Base-by-base conservation (phyloP, 1,140 invertebrate genomes). In the Propsilocerus akamusi region DNA sequence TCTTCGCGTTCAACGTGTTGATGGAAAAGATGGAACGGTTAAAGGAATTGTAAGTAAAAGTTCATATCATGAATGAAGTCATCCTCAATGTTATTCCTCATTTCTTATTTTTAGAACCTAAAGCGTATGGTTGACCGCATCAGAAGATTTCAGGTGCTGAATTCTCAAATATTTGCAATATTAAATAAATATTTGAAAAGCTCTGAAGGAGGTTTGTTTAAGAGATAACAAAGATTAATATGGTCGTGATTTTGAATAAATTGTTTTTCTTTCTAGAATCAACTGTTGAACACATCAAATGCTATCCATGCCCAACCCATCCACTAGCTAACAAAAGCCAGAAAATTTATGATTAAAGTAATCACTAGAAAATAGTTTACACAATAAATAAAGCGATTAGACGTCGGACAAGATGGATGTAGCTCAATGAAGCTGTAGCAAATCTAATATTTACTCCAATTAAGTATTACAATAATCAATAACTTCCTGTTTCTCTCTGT, bases 41-140 rank as follows among this genome's bases (percentile, higher is more conserved):
- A 94, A 97, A 68, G 90, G 92, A 63, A 95, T 96, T 66, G 90
- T 96, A 75, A 85, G 87, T 85, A 59, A 54, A n/a, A n/a, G 17
- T 22, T 12, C 20, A 26, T 23, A 11, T 12, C 25, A 22, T 23
- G 26, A 52, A 47, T 22, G 24, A 48, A 23, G 37, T 46, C 30
- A 46, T 24, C 22, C 25, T 22, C 34, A 26, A 49, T 22, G 17
- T 12, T n/a, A n/a, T n/a, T 53, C 8, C n/a, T 26, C 12, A 22
- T 46, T 49, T 52, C 17, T 49, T 52, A 53, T 54, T 73, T 73
- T 23, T 62, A 97, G 92, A 85, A 87, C 57, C 70, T 99, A 55
- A 96, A 96, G 61, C 76, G 86, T 51, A 96, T 99, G 90, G 92
- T 97, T 46, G 95, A 99, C 68, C 76, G 96, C 54, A 96, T 99